Conservation (phyloP, 2,113 vertebrate species). For the Climacteris rufus region DNA sequence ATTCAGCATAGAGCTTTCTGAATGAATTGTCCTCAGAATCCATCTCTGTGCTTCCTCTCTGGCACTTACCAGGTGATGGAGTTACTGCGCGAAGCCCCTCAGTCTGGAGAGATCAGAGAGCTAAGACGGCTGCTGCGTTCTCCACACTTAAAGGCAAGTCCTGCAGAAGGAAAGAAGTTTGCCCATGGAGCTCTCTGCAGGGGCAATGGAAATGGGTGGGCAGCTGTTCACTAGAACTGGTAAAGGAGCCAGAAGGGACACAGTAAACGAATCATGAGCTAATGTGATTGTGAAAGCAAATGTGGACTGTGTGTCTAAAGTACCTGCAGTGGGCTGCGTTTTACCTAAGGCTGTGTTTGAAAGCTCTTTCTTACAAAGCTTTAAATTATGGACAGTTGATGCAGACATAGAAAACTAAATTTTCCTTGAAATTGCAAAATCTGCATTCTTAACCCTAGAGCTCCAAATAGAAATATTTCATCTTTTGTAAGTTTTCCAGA, state of each 20-base stretch:
- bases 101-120: slow-evolving; percentile 81
- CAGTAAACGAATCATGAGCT: neutral
- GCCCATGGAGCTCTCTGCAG: neutral
- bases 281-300: neutral
- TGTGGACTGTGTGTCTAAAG: neutral
- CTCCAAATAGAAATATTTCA: neutral
- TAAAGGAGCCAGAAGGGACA: neutral
- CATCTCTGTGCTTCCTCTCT: neutral
- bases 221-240: neutral
- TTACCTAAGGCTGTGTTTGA: neutral
- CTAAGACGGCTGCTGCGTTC: slow-evolving; percentile 78
- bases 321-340: neutral
- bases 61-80: slow-evolving; percentile 59
- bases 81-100: slow-evolving; percentile 58
- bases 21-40: neutral
- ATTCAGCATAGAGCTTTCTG: neutral
- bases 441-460: neutral
- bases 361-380: neutral
- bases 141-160: slow-evolving; percentile 84
- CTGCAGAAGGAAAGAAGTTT: neutral
- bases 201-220: neutral
- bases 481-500: neutral
- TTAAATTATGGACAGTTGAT: neutral
- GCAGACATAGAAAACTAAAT: neutral
- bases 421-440: neutral